Conservation (phyloP, 2,888 invertebrate genomes). For the Cantharis rustica region DNA sequence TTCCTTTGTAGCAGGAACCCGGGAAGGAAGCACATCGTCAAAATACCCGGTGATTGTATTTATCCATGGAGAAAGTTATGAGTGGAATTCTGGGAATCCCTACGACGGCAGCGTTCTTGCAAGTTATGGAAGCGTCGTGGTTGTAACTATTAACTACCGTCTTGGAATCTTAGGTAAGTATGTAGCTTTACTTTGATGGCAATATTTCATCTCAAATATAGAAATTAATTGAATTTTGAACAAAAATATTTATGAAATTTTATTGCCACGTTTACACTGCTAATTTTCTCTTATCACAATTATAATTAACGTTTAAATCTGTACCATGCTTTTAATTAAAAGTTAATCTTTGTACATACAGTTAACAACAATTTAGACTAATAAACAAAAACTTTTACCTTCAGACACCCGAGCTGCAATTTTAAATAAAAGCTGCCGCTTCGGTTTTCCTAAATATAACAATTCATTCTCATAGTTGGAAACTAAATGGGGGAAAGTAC, state of each 20-base stretch:
- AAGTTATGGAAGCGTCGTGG: slow-evolving; percentile 87
- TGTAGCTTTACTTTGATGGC: not conserved
- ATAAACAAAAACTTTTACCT: slow-evolving; percentile 9
- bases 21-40: slow-evolving; percentile 58
- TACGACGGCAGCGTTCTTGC: slow-evolving; percentile 96
- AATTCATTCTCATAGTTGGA: slow-evolving; percentile 14
- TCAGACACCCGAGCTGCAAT: slow-evolving; percentile 7
- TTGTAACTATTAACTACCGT: slow-evolving; percentile 83
- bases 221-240: not conserved
- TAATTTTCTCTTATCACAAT: not conserved
- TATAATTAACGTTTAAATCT: not conserved
- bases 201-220: not conserved
- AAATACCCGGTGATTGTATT: slow-evolving; percentile 91
- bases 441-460: slow-evolving; percentile 11
- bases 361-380: slow-evolving; percentile 14
- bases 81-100: slow-evolving; percentile 97
- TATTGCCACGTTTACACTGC: not conserved
- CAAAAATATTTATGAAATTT: not conserved
- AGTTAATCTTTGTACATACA: slow-evolving; percentile 6
- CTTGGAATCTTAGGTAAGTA: slow-evolving; percentile 78
- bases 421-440: slow-evolving; percentile 12
- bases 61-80: slow-evolving; percentile 94
- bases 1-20: slow-evolving; percentile 63
- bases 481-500: slow-evolving; percentile 13
- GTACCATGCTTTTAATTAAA: slow-evolving; percentile 7